Evolutionary conservation across 92 coral and sea anemone genomes (phyloP), one percentile per base, ranked within the genome.

Genomic region (Zoanthus sociatus): DNA sequence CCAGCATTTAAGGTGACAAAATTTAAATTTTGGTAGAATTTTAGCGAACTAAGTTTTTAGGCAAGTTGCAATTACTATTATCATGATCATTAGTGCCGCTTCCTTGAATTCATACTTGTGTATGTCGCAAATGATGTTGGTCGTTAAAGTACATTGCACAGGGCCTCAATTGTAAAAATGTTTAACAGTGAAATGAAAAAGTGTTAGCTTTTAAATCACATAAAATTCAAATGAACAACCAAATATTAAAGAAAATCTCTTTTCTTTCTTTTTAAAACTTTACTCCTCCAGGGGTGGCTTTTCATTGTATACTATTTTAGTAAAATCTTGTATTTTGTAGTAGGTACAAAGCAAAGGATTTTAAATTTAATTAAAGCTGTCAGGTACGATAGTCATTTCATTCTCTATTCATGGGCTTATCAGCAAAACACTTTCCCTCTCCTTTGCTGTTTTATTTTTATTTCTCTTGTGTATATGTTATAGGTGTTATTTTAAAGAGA

Each of bases 281-380:
- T 1, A 42, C 33, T 60, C 17, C 42, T 56, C 15, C 9, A 17
- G 46, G 55, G 46, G 72, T 26, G 53, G 18, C 37, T 58, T 42
- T 30, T 61, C 60, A 9, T 42, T 66, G 73, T 81, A 63, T 44
- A 63, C 30, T 46, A 13, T 81, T 60, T 66, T 81, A 20, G 13
- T 13, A 63, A 66, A 18, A 63, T 20, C 66, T 63, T 32, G 42
- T 81, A 69, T 73, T 45, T 45, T 69, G 75, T 48, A 61, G 75
- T 26, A 26, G 26, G 26, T 63, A 16, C 17, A 32, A 51, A 48
- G 46, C 54, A 37, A 37, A 37, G 42, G 42, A 4, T 56, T 79
- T 76, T 50, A 51, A 15, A 77, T 77, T 5, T 56, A 77, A 51
- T 55, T 53, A 77, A 77, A 77, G 21, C 48, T 13, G 66, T 77